These are phyloP conservation scores for Drosophila rellima DNA, from an alignment of 2,888 invertebrate species.

Conservation along the genomic window DNA sequence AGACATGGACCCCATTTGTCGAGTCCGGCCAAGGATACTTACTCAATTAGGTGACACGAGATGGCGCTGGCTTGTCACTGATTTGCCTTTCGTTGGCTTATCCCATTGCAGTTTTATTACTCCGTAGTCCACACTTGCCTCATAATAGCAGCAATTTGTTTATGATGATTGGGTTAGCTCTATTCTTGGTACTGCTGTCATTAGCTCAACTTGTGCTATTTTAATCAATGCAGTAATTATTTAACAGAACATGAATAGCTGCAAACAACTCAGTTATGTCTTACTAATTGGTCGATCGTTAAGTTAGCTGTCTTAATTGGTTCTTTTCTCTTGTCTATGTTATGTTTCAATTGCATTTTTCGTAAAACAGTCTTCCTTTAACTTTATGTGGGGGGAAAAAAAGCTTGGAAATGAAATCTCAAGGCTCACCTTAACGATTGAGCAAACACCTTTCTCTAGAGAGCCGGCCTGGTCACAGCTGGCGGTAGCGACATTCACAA, in stretches of 20 bases:
- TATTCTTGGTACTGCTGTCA: constrained; percentile 3
- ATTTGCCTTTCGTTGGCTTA: constrained; percentile 59
- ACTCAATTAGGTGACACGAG: constrained; percentile 76
- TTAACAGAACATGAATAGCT: constrained; percentile 2
- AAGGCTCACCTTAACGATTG: constrained; percentile 49
- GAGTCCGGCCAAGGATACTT: constrained; percentile 54
- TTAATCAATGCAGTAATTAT: constrained; percentile 17
- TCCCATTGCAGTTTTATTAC: constrained; percentile 29
- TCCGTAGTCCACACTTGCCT: constrained; percentile 15
- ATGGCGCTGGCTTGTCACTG: constrained; percentile 57
- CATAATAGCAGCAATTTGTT: constrained; percentile 50
- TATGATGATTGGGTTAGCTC: constrained; percentile 53
- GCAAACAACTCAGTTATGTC: constrained; percentile 1
- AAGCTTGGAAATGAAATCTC: constrained; percentile 37
- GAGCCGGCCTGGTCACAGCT: constrained; percentile 58
- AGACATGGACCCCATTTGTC: constrained; percentile 14
- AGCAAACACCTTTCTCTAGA: constrained; percentile 51
- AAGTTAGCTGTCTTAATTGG: not conserved
- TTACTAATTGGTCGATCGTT: not conserved
- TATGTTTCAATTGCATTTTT: constrained; percentile 6
- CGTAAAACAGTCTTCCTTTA: constrained; percentile 16
- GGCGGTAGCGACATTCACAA: constrained; percentile 64
- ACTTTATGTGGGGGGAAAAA: constrained; percentile 27
- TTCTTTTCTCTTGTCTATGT: not conserved
- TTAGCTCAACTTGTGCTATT: constrained; percentile 17